Conservation (phyloP, 2,888 invertebrate species). For the Luperina testacea region DNA sequence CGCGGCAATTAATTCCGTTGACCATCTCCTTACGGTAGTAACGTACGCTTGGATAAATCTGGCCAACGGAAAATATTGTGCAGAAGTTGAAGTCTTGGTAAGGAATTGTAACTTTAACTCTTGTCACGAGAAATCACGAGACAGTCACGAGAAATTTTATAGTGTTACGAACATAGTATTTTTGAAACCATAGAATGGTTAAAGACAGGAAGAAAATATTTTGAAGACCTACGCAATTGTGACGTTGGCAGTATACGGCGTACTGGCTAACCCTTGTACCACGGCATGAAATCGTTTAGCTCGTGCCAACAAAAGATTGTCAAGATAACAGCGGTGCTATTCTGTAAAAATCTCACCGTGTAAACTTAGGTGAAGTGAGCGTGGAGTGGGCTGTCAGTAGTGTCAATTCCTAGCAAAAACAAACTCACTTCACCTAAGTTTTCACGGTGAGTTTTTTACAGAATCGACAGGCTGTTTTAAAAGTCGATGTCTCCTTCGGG, state of each 20-base stretch:
- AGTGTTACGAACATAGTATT: neutral
- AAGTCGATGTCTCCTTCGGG: neutral
- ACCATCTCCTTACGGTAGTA: conserved; percentile 48
- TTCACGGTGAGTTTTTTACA: no score
- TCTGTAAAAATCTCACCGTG: no score
- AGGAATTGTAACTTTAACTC: neutral
- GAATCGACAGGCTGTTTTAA: no score
- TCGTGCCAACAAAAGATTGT: neutral
- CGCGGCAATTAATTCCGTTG: conserved; percentile 58
- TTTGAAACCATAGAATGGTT: neutral
- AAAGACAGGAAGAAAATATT: neutral
- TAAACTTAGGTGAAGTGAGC: no score
- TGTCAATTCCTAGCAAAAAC: no score
- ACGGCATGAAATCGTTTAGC: no score
- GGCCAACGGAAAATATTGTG: neutral
- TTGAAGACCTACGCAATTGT: neutral
- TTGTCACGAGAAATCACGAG: neutral
- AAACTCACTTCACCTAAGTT: no score
- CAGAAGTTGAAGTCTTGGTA: conserved; percentile 35
- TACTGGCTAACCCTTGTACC: neutral
- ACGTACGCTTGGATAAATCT: conserved; percentile 41
- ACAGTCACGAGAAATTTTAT: neutral
- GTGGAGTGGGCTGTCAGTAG: no score
- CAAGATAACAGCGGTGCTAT: neutral
- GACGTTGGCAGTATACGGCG: neutral